Base-by-base conservation (phyloP, 2,797 vertebrate genomes). In the Phrynocephalus guinanensis region DNA sequence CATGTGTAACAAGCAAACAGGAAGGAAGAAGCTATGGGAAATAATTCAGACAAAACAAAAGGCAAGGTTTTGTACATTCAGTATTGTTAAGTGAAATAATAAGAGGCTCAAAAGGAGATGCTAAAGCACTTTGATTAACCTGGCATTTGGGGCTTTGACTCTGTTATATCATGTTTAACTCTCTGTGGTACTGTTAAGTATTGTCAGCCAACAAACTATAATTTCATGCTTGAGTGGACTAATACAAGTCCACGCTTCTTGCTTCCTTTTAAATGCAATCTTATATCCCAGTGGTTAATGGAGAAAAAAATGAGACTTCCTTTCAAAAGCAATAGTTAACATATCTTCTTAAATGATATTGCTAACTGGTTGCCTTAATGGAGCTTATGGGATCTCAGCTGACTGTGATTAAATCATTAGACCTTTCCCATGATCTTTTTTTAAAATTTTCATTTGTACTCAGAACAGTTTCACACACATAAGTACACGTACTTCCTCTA, bases 151-250 rank as follows among this genome's bases (percentile, higher is more conserved):
- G 86, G 84, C 44, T 90, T 90, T 0, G 0, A 67, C 87, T 84
- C 73, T 92, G 44, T 88, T 77, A 85, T 68, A 90, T 87, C 84
- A 79, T 75, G 78, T 80, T 93, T 89, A 48, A 20, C 87, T 94
- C 91, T 95, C 89, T 33, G 84, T 92, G 88, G 92, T 80, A 89
- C 86, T 84, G 88, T 92, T 92, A 93, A 82, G n/a, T 77, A 83
- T 82, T 94, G 86, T 93, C 88, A 95, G 87, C 87, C 88, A 94
- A 95, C 88, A 93, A 92, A 91, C 88, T 91, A 85, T 92, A 91
- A 95, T 96, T 96, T 95, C 85, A 87, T 93, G 92, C 91, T 87
- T 93, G 91, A 91, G 63, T 90, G 88, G 84, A 82, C 87, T 93
- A 87, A 92, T 87, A 91, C 9, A 94, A 91, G 79, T 89, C 86